Evolutionary conservation across 2,113 vertebrate species (phyloP), one percentile per base, ranked within the genome.

Genomic region (Dromaius novaehollandiae): DNA sequence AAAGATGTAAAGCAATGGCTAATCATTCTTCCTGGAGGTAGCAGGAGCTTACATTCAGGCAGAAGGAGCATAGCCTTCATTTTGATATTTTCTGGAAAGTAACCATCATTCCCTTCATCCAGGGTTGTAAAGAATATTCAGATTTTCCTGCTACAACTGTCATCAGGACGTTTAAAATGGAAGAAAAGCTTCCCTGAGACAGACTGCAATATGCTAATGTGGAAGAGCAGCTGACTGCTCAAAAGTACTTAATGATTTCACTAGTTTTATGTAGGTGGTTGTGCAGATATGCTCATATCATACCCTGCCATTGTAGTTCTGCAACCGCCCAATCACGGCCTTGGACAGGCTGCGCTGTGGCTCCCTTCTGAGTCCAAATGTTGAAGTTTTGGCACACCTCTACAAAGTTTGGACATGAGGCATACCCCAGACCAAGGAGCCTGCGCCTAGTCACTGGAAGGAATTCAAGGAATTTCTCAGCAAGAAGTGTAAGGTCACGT

Each of bases 201-300:
- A 17, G 58, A 56, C 53, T 61, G 4, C 24, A 63, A 38, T 51
- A 68, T 13, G 24, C 10, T 86, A 53, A 61, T 40, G 50, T 26
- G 26, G 32, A 89, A 70, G 9, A 86, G 48, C 32, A 89, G 16
- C 2, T 75, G 51, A 71, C 11, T 82, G n/a, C 46, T 66, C 28
- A 79, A 61, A 84, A 76, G 15, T 19, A 34, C 17, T 85, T 78
- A n/a, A 64, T 55, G 50, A 82, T 78, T 95, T 85, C 42, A 90
- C 28, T n/a, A 79, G 65, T 25, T 32, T 24, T 85, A 1, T 25
- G 61, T 75, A 74, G 24, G 36, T 38, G 71, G 15, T n/a, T 64
- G 32, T 68, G 42, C 36, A 6, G 1, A 17, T 58, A 36, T 0
- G 0, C 40, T 76, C 22, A 66, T 1, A 4, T 32, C 42, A 11